Evolutionary conservation across 2,888 invertebrate species (phyloP), one percentile per base, ranked within the genome.

Genomic region (Leucoptera coffeella): DNA sequence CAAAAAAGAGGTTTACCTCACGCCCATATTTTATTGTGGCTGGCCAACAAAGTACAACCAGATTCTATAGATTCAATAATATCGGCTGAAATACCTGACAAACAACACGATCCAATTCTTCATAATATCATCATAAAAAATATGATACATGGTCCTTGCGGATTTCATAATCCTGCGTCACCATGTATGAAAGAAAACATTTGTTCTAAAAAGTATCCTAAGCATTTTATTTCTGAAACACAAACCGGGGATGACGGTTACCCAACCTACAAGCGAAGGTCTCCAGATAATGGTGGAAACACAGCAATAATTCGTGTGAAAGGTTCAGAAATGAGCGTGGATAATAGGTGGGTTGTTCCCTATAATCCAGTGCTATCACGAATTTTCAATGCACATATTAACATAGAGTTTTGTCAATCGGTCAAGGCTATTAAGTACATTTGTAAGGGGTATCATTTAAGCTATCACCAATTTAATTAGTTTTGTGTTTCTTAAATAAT

Each of bases 171-270:
- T 13, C 25, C 22, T 12, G 11, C n/a, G n/a, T n/a, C n/a, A n/a
- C n/a, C n/a, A n/a, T n/a, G n/a, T n/a, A n/a, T n/a, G n/a, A n/a
- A n/a, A 25, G 37, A 49, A 13, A 40, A 39, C 1, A 32, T 35
- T 23, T 62, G 60, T 35, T 33, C 40, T 1, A 61, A 62, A 39
- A 32, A 33, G 15, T 47, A 29, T 31, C 41, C 44, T 14, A 22
- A 35, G 24, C 4, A 14, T 22, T 36, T 42, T 26, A 29, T 37
- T 12, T 24, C 22, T n/a, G 41, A 47, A 23, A 52, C 47, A 8
- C 32, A 38, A 22, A 48, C 44, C 10, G 41, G 40, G 7, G 36
- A 36, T 15, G 45, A 52, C 31, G 45, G 49, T 19, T 54, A 55
- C 30, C 47, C 46, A 28, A 12, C 30, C 20, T 58, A 53, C 32